Evolutionary conservation across 2,113 vertebrate genomes (phyloP), one percentile per base, ranked within the genome.

Genomic region (Tapirus terrestris): DNA sequence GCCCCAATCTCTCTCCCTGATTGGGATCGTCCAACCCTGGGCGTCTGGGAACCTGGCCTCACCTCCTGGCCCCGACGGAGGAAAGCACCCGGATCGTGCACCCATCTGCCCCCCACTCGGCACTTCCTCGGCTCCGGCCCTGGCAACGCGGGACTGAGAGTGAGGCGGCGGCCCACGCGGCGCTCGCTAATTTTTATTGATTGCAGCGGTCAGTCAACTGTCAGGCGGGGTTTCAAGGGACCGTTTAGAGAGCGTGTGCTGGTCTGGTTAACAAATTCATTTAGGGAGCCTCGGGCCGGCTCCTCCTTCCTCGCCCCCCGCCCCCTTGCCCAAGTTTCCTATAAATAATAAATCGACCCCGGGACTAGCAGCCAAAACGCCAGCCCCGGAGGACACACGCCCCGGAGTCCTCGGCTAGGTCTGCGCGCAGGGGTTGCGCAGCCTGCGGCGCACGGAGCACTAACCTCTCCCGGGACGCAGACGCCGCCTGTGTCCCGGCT

Each of bases 251-350:
- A 98, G 97, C 98, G 97, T 98, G 97, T 98, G 98, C 98, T 80
- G 99, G 99, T 99, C 99, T 99, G 99, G 99, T 99, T 98, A 99
- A 99, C 99, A 99, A 99, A 99, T 99, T 99, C 99, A 99, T 99
- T 99, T 99, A 99, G 98, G 96, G 97, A 97, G 89, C 92, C 79
- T 27, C 67, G 3, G 96, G 92, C 83, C 58, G 23, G 45, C 96
- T 97, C 97, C 60, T 96, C 92, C 84, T 73, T 84, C 79, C 16
- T 82, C 96, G 86, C 92, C 96, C 51, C 97, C 97, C 98, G 97
- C 98, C 98, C 98, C 98, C 97, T 97, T 96, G 96, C 98, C 98
- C 98, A 98, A 98, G 98, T 96, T 97, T 98, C 98, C 98, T 98
- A 99, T 99, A 99, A 99, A 99, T 99, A 99, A 99, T 99, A 99